A percentile compares a stretch with the other conserved stretches of the same genome.
phyloP scores from a whole-genome alignment of 30 jellyfish, hydroid and myxozoan species.

The Aurelia sp. region DNA sequence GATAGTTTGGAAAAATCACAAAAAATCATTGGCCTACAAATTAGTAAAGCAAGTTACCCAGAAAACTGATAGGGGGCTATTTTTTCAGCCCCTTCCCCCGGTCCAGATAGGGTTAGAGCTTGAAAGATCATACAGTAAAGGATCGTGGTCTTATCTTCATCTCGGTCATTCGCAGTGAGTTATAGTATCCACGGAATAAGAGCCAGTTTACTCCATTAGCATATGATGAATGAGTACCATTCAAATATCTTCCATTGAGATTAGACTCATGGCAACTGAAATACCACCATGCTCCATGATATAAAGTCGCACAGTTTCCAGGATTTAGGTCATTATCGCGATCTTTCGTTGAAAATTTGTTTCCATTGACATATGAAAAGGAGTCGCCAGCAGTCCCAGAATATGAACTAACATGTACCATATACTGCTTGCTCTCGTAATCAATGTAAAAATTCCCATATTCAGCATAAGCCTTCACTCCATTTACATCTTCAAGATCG shows the following conservation, averaged over 20 bases:
- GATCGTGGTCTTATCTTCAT: slow-evolving; percentile 4
- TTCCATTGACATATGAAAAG: background rate
- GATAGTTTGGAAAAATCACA: too few species aligned
- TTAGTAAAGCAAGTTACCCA: too few species aligned
- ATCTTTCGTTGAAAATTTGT: background rate
- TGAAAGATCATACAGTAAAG: too few species aligned
- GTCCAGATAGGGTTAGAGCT: too few species aligned
- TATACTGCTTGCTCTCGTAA: background rate
- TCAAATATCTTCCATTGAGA: slow-evolving; percentile 12
- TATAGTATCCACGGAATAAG: background rate
- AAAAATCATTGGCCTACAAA: too few species aligned
- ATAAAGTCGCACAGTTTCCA: background rate
- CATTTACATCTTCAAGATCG: background rate
- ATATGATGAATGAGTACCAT: slow-evolving; percentile 11
- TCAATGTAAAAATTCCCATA: background rate
- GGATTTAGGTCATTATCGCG: background rate
- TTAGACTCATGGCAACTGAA: background rate
- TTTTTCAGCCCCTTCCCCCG: too few species aligned
- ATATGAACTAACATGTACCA: background rate
- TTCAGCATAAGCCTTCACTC: slow-evolving; percentile 8
- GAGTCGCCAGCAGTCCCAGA: slow-evolving; percentile 22
- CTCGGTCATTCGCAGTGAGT: background rate
- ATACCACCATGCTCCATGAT: slow-evolving; percentile 29
- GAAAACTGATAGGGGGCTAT: too few species aligned
- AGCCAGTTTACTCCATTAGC: slow-evolving; percentile 3